Conservation (phyloP, 2,797 vertebrate species). For the Enteromius paludinosus region DNA sequence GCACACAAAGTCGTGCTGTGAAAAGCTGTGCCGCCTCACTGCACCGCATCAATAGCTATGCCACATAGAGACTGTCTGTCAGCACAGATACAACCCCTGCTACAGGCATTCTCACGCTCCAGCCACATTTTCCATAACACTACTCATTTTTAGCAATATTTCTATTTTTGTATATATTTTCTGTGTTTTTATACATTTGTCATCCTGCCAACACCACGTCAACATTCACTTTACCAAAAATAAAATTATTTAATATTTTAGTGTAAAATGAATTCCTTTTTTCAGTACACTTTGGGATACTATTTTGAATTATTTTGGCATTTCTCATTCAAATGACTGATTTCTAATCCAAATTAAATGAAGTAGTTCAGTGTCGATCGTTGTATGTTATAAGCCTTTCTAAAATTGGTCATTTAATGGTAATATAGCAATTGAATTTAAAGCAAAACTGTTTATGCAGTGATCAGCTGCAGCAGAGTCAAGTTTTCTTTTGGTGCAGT, state of each 20-base stretch:
- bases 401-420: neutral
- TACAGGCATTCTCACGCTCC: neutral
- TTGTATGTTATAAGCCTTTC: neutral
- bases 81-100: neutral
- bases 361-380: too few species aligned
- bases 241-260: too few species aligned
- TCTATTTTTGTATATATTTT: neutral
- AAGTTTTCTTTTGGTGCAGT: neutral
- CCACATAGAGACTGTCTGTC: neutral
- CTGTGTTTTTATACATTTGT: neutral
- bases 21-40: conserved; percentile 31
- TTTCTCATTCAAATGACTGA: neutral
- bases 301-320: too few species aligned
- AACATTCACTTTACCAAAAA: neutral
- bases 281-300: too few species aligned
- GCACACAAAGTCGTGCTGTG: neutral
- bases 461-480: neutral
- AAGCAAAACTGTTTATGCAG: neutral
- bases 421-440: neutral
- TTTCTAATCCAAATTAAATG: too few species aligned
- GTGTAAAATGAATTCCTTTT: too few species aligned
- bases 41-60: conserved; percentile 35
- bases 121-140: neutral
- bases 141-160: neutral
- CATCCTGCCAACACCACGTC: neutral